A percentile compares a stretch with the other conserved stretches of the same genome.
Evolutionary conservation across 2,888 invertebrate species (phyloP).

Genomic region (Sinopyrophorus schimmeli): DNA sequence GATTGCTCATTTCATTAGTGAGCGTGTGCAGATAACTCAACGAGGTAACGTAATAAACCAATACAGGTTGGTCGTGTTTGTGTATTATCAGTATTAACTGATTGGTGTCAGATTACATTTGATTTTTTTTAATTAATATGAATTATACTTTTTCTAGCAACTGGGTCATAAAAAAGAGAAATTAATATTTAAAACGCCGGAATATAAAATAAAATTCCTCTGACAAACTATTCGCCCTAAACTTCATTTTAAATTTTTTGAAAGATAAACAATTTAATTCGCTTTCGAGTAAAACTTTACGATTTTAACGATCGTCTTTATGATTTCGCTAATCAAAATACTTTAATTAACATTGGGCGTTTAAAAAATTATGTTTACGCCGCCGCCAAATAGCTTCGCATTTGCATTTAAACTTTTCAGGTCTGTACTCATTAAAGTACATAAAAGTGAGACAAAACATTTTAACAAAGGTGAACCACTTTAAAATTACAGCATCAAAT

Average conservation of each 20-base stretch:
- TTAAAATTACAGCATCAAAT: slow-evolving; percentile 40
- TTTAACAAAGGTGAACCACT: slow-evolving; percentile 31
- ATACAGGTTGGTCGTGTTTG: slow-evolving; percentile 43
- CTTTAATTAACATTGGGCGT: too few species aligned
- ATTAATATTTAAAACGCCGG: too few species aligned
- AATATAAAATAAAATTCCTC: too few species aligned
- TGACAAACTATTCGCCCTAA: too few species aligned
- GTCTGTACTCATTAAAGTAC: slow-evolving; percentile 26
- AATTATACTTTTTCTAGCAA: too few species aligned
- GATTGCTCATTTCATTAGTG: slow-evolving; percentile 48
- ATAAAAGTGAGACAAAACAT: slow-evolving; percentile 32
- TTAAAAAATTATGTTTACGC: too few species aligned
- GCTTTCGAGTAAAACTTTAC: too few species aligned
- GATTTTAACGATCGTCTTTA: too few species aligned
- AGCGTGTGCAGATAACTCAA: slow-evolving; percentile 42
- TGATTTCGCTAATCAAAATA: too few species aligned
- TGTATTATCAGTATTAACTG: slow-evolving; percentile 51
- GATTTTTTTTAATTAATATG: slow-evolving; percentile 30
- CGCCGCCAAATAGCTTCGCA: slow-evolving; percentile 21
- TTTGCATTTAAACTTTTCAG: slow-evolving; percentile 31
- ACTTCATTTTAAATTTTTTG: too few species aligned
- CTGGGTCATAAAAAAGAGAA: too few species aligned
- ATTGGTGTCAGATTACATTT: slow-evolving; percentile 52
- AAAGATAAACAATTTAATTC: too few species aligned
- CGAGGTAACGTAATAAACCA: slow-evolving; percentile 46